A percentile compares a stretch with the other conserved stretches of the same genome.
Conservation (phyloP, 2,888 invertebrate species). For the Pachycephus smyrnensis region DNA sequence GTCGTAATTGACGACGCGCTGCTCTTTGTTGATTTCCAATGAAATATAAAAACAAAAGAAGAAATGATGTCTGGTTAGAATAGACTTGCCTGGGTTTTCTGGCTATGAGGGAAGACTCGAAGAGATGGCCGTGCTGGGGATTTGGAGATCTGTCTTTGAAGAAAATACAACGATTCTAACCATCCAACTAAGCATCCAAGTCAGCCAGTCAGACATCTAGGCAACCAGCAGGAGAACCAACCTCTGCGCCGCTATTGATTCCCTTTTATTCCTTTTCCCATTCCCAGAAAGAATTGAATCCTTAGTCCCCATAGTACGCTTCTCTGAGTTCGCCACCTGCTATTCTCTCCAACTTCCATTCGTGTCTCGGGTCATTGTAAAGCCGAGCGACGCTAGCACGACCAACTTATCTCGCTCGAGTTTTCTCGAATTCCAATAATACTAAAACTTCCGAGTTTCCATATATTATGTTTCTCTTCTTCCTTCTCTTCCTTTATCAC, state of each 20-base stretch:
- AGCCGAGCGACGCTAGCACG: neutral
- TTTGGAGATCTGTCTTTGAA: slow-evolving; percentile 58
- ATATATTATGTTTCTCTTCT: slow-evolving; percentile 21
- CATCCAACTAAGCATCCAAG: slow-evolving; percentile 25
- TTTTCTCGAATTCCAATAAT: neutral
- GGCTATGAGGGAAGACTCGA: neutral
- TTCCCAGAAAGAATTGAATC: slow-evolving; percentile 60
- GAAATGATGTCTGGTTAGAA: neutral
- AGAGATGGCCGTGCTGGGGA: slow-evolving; percentile 33
- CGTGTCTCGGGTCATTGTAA: neutral
- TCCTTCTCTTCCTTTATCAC: slow-evolving; percentile 19
- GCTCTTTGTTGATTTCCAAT: neutral
- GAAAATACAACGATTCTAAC: slow-evolving; percentile 54
- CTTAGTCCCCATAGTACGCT: slow-evolving; percentile 48
- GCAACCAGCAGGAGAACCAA: slow-evolving; percentile 26
- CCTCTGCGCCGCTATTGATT: slow-evolving; percentile 50
- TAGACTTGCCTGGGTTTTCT: neutral
- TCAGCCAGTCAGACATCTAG: slow-evolving; percentile 16
- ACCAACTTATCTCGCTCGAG: neutral
- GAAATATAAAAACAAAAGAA: neutral
- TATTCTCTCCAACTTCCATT: slow-evolving; percentile 7
- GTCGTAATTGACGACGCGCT: neutral
- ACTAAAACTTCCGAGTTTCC: neutral
- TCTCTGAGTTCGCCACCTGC: slow-evolving; percentile 41
- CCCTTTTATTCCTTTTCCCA: slow-evolving; percentile 43